Conservation (phyloP, 2,888 invertebrate genomes). For the Dinocampus coccinellae region DNA sequence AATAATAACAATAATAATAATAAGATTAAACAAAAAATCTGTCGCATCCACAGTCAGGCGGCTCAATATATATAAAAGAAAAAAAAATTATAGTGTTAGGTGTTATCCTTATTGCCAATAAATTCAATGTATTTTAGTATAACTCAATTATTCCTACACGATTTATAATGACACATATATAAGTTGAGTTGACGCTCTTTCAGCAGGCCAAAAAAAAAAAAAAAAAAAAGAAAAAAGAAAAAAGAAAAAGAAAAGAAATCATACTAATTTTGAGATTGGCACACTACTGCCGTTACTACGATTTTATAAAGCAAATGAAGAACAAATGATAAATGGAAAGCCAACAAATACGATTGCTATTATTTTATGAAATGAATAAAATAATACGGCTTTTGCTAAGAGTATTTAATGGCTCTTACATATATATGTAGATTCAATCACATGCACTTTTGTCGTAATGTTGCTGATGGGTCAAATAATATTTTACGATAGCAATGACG, state of each 20-base stretch:
- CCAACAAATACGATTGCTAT: neutral
- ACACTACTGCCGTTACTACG: neutral
- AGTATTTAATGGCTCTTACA: neutral
- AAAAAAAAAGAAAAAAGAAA: neutral
- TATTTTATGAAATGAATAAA: neutral
- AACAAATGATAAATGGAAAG: slow-evolving; percentile 1
- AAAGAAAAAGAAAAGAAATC: neutral
- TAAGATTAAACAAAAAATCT: too few species aligned
- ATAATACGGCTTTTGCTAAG: neutral
- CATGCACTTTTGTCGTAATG: neutral
- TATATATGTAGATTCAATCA: neutral
- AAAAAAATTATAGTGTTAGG: slow-evolving; percentile 8
- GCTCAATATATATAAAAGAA: slow-evolving; percentile 13
- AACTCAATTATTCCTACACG: slow-evolving; percentile 26
- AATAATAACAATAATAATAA: too few species aligned
- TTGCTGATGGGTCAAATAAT: slow-evolving; percentile 4
- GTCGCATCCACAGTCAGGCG: slow-evolving; percentile 6
- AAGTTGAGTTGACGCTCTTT: neutral
- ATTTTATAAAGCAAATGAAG: neutral
- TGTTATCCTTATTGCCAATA: slow-evolving; percentile 31
- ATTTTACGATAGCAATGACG: slow-evolving; percentile 9
- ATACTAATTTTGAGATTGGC: neutral
- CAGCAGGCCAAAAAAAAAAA: neutral
- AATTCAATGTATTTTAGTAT: slow-evolving; percentile 35
- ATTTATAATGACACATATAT: slow-evolving; percentile 13